These are phyloP conservation scores for Euplexia lucipara DNA, from an alignment of 2,888 invertebrate species.

Conservation along the genomic window DNA sequence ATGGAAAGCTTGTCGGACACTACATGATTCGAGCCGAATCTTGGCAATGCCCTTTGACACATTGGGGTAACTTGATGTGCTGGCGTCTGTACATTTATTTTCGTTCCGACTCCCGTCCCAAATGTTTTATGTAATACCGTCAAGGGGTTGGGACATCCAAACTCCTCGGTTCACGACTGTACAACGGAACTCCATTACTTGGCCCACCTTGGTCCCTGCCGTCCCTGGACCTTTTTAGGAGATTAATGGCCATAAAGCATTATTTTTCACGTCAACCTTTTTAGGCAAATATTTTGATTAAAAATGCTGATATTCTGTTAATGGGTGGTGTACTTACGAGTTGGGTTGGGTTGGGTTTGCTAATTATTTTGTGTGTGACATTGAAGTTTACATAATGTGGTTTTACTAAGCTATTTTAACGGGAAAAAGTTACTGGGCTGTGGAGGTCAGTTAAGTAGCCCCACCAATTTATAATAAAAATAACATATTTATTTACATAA, in stretches of 20 bases:
- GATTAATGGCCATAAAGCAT: constrained; percentile 79
- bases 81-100: constrained; percentile 57
- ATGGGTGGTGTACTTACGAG: constrained; percentile 23
- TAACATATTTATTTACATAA: too few relatives aligned
- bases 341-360: constrained; percentile 23
- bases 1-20: too few relatives aligned
- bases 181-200: constrained; percentile 88
- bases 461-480: too few relatives aligned
- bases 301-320: constrained; percentile 52
- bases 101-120: constrained; percentile 64
- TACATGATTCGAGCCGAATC: too few relatives aligned
- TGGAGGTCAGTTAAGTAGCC: too few relatives aligned
- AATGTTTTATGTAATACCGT: constrained; percentile 72
- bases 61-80: too few relatives aligned
- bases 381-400: background rate
- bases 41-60: too few relatives aligned
- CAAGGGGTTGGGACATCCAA: constrained; percentile 76
- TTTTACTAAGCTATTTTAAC: background rate
- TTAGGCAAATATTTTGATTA: constrained; percentile 62
- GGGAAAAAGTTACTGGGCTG: too few relatives aligned
- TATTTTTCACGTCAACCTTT: constrained; percentile 69
- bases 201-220: constrained; percentile 70
- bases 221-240: constrained; percentile 73
- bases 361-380: constrained; percentile 27
- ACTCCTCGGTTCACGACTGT: constrained; percentile 76